phyloP scores from a whole-genome alignment of 2,113 vertebrate species.

The Atherinomorus stipes region DNA sequence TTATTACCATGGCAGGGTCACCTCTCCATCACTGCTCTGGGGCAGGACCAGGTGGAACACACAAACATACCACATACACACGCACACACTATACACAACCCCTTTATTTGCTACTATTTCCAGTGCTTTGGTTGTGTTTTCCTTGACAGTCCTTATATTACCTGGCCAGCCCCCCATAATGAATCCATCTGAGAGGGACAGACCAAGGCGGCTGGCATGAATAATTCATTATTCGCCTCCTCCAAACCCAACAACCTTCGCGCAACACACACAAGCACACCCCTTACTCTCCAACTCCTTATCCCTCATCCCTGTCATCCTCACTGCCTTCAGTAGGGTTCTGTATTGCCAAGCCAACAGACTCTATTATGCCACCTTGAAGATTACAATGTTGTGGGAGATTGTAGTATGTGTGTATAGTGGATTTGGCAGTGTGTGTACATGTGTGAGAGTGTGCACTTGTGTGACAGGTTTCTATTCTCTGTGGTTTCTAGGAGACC shows the following conservation, averaged over 20 bases:
- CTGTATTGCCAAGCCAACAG: conserved; percentile 84
- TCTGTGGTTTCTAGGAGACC: conserved; percentile 74
- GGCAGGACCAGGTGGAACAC: conserved; percentile 76
- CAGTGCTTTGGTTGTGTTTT: conserved; percentile 68
- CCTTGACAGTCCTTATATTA: conserved; percentile 79
- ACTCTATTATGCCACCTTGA: conserved; percentile 85
- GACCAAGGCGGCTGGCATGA: conserved; percentile 80
- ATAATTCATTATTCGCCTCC: conserved; percentile 86
- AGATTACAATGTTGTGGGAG: conserved; percentile 85
- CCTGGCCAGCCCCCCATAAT: conserved; percentile 85
- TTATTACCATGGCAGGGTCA: conserved; percentile 84
- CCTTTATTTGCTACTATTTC: conserved; percentile 57
- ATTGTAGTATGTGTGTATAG: conserved; percentile 78
- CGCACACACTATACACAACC: conserved; percentile 18
- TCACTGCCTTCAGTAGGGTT: conserved; percentile 30
- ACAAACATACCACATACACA: background rate
- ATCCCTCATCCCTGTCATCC: conserved; percentile 47
- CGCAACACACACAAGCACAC: background rate
- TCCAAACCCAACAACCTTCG: conserved; percentile 1
- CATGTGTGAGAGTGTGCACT: conserved; percentile 44
- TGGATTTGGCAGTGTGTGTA: background rate
- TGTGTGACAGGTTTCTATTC: conserved; percentile 66
- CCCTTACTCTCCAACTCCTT: conserved; percentile 26
- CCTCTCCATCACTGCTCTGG: conserved; percentile 74
- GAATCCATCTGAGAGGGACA: conserved; percentile 84